Percentiles rank a stretch among this genome's conserved stretches.
phyloP scores from a whole-genome alignment of 2,797 vertebrate genomes.

The Phrynocephalus forsythii region DNA sequence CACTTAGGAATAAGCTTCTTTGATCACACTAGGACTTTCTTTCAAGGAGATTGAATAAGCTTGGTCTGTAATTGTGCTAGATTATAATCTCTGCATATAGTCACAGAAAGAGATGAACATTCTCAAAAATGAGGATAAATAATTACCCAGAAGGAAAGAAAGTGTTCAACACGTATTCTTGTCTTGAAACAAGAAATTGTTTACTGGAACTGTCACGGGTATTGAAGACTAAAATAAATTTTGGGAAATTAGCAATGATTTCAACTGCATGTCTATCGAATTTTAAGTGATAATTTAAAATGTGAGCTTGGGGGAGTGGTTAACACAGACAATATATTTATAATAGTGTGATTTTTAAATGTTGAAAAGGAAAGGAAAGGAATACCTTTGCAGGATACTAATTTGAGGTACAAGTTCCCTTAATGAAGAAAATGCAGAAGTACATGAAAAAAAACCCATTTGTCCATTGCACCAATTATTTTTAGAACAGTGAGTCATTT shows the following conservation, averaged over 20 bases:
- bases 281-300: constrained; percentile 1
- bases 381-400: neutral
- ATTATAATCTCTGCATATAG: constrained; percentile 6
- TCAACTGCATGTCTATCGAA: neutral
- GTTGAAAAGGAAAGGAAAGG: neutral
- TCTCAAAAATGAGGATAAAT: constrained; percentile 33
- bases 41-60: neutral
- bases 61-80: neutral
- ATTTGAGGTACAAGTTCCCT: neutral
- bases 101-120: neutral
- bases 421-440: neutral
- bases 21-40: neutral
- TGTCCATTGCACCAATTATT: neutral
- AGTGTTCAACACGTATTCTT: neutral
- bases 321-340: neutral
- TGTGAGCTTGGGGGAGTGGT: neutral
- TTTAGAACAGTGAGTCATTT: neutral
- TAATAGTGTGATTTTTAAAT: neutral
- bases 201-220: neutral
- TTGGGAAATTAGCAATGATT: neutral
- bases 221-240: neutral
- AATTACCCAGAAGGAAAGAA: neutral
- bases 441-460: neutral
- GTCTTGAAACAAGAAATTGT: neutral
- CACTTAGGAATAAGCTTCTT: neutral